These are phyloP conservation scores for Condylura cristata DNA, from an alignment of 2,113 vertebrate genomes.

Conservation along the genomic window DNA sequence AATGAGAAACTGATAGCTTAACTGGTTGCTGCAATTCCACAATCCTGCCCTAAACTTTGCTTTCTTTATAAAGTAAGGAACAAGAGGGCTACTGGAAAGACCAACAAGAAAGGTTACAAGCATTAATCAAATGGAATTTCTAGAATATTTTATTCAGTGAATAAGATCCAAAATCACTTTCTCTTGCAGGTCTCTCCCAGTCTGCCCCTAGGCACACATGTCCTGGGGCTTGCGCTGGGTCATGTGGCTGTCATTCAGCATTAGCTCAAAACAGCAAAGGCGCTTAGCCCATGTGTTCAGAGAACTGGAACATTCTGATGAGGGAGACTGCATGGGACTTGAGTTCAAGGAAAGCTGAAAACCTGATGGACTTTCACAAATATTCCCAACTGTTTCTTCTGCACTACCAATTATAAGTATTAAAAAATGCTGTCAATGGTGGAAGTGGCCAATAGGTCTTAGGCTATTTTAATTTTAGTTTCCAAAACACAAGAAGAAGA, in stretches of 20 bases:
- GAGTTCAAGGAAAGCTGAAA: background rate
- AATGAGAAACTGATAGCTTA: background rate
- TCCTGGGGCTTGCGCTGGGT: background rate
- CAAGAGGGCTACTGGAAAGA: background rate
- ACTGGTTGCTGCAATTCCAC: background rate
- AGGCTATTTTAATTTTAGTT: background rate
- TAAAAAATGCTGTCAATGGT: background rate
- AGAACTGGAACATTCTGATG: background rate
- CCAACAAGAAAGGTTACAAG: background rate
- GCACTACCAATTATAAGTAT: background rate
- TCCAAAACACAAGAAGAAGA: background rate
- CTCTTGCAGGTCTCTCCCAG: background rate
- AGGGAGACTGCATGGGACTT: background rate
- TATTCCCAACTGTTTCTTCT: background rate
- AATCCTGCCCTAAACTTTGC: background rate
- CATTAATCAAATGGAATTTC: background rate
- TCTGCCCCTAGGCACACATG: rapidly evolving
- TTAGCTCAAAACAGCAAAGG: background rate
- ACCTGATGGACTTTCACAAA: background rate
- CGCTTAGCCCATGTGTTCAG: background rate
- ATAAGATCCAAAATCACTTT: background rate
- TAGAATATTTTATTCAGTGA: background rate
- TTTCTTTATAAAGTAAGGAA: background rate
- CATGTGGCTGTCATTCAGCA: background rate
- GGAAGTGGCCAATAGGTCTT: background rate